Percentiles rank a stretch among this genome's conserved stretches.
Conservation (phyloP, 2,113 vertebrate species). For the Cheilinus undulatus region DNA sequence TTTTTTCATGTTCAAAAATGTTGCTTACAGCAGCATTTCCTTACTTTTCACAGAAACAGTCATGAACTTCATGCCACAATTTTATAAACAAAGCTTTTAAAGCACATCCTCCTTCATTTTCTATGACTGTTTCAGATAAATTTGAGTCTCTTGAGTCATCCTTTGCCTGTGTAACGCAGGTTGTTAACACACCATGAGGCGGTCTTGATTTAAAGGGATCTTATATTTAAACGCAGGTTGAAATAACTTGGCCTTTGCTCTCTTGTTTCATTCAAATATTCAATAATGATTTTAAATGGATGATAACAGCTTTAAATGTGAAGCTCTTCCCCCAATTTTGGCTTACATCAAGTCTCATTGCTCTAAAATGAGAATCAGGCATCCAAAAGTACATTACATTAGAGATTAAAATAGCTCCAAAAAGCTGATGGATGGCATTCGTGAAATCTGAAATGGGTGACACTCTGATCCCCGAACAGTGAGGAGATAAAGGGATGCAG, state of each 20-base stretch:
- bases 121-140: conserved; percentile 38
- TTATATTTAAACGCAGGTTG: conserved; percentile 70
- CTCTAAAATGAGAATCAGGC: conserved; percentile 59
- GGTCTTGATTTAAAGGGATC: conserved; percentile 68
- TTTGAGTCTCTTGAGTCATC: too few species aligned
- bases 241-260: conserved; percentile 77
- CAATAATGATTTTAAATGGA: conserved; percentile 79
- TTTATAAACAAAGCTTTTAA: conserved; percentile 54
- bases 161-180: conserved; percentile 69
- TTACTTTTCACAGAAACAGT: conserved; percentile 49
- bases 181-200: conserved; percentile 76
- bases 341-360: conserved; percentile 43
- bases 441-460: conserved; percentile 47
- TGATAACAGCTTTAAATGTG: conserved; percentile 70
- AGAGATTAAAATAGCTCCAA: conserved; percentile 5
- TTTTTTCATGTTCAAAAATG: conserved; percentile 16
- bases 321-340: conserved; percentile 20
- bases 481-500: conserved; percentile 63
- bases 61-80: conserved; percentile 48
- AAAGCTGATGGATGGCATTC: conserved; percentile 24
- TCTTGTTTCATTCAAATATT: conserved; percentile 53
- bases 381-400: conserved; percentile 8
- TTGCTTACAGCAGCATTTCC: conserved; percentile 12
- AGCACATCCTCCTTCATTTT: conserved; percentile 57
- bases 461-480: conserved; percentile 46